phyloP scores from a whole-genome alignment of 2,888 invertebrate genomes.

The Gasteruption jaculator region DNA sequence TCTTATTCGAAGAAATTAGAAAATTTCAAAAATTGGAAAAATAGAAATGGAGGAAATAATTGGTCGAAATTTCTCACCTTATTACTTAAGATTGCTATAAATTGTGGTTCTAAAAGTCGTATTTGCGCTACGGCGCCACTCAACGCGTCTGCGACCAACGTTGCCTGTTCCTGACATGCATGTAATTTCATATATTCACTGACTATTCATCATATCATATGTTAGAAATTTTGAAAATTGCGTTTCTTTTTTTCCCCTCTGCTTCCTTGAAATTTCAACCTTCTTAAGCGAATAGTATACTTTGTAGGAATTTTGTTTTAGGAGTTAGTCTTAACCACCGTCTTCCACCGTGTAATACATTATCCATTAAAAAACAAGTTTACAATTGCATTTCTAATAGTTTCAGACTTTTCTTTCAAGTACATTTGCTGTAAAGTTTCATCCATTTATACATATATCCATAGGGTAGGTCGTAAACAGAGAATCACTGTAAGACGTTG shows the following conservation, averaged over 20 bases:
- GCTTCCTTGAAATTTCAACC: no score
- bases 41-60: no score
- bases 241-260: no score
- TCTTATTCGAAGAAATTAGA: no score
- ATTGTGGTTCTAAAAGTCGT: constrained; percentile 18
- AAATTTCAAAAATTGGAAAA: no score
- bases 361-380: constrained; percentile 45
- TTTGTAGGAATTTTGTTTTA: constrained; percentile 26
- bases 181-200: constrained; percentile 44
- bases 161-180: constrained; percentile 52
- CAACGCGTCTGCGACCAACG: constrained; percentile 51
- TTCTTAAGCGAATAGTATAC: no score
- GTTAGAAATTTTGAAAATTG: constrained; percentile 24
- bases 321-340: no score
- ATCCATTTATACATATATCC: constrained; percentile 43
- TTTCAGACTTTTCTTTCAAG: constrained; percentile 32
- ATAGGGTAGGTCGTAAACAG: no score
- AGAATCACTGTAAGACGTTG: no score
- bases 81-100: constrained; percentile 9
- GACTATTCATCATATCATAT: no score
- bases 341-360: constrained; percentile 34
- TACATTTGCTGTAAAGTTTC: constrained; percentile 37
- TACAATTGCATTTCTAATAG: constrained; percentile 37
- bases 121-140: constrained; percentile 52
- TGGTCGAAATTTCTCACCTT: neutral